Conservation (phyloP, 2,888 invertebrate species). For the Adelognathus sp. region DNA sequence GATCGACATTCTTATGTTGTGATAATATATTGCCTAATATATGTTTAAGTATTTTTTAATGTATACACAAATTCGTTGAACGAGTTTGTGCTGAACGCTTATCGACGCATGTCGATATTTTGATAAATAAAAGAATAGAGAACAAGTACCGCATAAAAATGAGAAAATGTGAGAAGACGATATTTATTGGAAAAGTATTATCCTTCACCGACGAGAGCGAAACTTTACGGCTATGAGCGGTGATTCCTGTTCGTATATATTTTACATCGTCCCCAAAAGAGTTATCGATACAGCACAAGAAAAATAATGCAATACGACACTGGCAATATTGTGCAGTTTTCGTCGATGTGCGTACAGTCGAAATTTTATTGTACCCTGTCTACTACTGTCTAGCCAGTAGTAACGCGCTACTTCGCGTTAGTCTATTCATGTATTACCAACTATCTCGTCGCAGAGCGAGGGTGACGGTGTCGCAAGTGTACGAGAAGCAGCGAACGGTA, state of each 20-base stretch:
- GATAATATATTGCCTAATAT: neutral
- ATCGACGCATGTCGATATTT: neutral
- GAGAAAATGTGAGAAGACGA: neutral
- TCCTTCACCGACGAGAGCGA: too few relatives aligned
- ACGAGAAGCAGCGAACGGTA: neutral
- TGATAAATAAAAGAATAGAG: neutral
- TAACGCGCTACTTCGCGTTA: neutral
- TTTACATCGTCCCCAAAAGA: too few relatives aligned
- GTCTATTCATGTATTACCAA: neutral
- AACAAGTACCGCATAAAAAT: neutral
- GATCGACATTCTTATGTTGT: neutral
- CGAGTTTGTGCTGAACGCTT: neutral
- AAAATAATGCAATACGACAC: neutral
- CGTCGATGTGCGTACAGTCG: neutral
- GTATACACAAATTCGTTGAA: neutral
- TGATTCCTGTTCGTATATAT: too few relatives aligned
- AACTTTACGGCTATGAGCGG: too few relatives aligned
- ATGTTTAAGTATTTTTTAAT: neutral
- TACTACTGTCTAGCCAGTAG: neutral
- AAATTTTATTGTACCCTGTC: neutral
- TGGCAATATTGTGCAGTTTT: neutral
- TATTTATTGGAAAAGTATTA: too few relatives aligned
- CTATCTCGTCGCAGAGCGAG: conserved; percentile 18
- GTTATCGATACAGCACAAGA: neutral
- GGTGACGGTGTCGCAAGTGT: conserved; percentile 1